Evolutionary conservation across 2,888 invertebrate species (phyloP).

Genomic region (Oscheius onirici): DNA sequence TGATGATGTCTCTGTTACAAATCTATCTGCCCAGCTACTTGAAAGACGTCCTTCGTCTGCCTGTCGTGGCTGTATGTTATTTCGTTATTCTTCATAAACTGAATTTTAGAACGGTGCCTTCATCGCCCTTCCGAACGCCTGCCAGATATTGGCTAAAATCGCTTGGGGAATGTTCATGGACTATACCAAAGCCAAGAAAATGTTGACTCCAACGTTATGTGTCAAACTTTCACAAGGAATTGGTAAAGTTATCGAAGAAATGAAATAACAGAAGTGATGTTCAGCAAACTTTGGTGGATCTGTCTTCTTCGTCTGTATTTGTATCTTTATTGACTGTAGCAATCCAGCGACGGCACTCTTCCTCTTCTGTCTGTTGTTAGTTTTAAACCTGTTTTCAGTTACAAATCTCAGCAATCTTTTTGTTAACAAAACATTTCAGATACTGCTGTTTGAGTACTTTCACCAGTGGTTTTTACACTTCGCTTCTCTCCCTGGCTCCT

Average conservation of each 20-base stretch:
- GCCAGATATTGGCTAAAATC: slow-evolving; percentile 53
- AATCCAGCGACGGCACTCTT: slow-evolving; percentile 48
- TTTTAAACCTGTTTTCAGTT: not conserved
- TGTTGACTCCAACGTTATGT: slow-evolving; percentile 45
- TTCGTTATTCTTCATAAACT: not conserved
- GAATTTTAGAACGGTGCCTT: slow-evolving; percentile 57
- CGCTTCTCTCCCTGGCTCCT: slow-evolving; percentile 58
- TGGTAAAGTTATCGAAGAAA: slow-evolving; percentile 30
- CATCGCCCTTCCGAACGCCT: slow-evolving; percentile 58
- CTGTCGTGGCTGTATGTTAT: slow-evolving; percentile 45
- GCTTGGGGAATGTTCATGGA: slow-evolving; percentile 56
- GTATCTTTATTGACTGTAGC: slow-evolving; percentile 58
- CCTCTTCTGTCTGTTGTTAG: slow-evolving; percentile 52
- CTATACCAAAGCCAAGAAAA: slow-evolving; percentile 46
- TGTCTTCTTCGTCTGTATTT: slow-evolving; percentile 45
- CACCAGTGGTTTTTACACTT: slow-evolving; percentile 58
- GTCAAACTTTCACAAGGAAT: slow-evolving; percentile 54
- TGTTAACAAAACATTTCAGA: slow-evolving; percentile 25
- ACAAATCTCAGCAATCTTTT: not conserved
- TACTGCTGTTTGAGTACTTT: slow-evolving; percentile 48
- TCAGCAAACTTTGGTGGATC: slow-evolving; percentile 51
- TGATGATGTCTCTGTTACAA: slow-evolving; percentile 55
- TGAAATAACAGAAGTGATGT: not conserved
- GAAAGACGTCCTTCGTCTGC: slow-evolving; percentile 57
- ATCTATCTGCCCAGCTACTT: slow-evolving; percentile 63